A percentile compares a stretch with the other conserved stretches of the same genome.
Evolutionary conservation across 2,888 invertebrate genomes (phyloP).

Genomic region (Eupithecia vulgata): DNA sequence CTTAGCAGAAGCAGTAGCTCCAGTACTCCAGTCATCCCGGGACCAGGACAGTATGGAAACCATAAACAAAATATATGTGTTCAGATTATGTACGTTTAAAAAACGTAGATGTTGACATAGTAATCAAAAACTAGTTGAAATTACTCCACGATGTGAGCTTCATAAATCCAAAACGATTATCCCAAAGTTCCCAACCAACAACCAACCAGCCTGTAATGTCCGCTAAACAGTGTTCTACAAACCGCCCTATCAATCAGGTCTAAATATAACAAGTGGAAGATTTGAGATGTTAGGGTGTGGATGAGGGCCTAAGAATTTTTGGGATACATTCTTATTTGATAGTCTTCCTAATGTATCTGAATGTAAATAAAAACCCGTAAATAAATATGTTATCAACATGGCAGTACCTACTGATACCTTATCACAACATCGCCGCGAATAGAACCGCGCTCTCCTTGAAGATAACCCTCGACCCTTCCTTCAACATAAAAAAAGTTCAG

Average conservation of each 20-base stretch:
- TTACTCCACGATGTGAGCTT: background rate
- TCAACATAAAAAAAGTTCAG: too few species aligned
- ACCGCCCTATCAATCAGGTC: background rate
- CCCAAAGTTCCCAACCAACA: constrained; percentile 30
- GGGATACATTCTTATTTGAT: too few species aligned
- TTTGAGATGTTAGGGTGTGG: background rate
- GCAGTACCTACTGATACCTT: too few species aligned
- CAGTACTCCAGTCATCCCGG: too few species aligned
- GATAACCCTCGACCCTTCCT: background rate
- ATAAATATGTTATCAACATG: background rate
- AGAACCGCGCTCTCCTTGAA: background rate
- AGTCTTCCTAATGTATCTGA: background rate
- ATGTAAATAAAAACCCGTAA: background rate
- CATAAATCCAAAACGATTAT: constrained; percentile 30
- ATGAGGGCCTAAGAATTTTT: background rate
- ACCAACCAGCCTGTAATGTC: constrained; percentile 30
- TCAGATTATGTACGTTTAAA: too few species aligned
- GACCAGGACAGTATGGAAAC: too few species aligned
- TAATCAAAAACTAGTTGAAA: background rate
- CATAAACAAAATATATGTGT: too few species aligned
- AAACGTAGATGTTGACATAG: background rate
- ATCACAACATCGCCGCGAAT: too few species aligned
- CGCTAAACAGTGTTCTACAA: background rate
- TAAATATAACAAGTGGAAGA: background rate
- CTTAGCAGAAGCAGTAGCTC: too few species aligned